phyloP scores from a whole-genome alignment of 2,113 vertebrate species.

The Prolemur simus region DNA sequence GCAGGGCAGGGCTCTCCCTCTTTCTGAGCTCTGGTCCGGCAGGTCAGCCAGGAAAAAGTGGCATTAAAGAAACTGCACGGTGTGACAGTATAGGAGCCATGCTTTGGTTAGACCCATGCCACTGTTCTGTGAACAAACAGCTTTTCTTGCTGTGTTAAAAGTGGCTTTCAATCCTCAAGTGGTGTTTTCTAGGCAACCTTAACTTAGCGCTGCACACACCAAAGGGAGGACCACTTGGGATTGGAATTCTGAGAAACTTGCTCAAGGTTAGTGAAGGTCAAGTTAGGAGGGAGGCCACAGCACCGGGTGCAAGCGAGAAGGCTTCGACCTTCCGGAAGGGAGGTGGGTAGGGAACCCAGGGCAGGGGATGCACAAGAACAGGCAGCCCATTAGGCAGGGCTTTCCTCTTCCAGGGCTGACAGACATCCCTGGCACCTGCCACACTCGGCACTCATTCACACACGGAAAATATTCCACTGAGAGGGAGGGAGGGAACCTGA shows the following conservation, averaged over 20 bases:
- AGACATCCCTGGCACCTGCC: not conserved
- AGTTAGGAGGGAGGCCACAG: rapidly evolving
- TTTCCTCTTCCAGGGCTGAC: not conserved
- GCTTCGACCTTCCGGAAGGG: not conserved
- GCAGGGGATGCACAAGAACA: no score
- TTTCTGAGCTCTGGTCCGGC: not conserved
- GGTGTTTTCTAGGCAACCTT: not conserved
- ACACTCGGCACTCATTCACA: not conserved
- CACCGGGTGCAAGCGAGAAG: no score
- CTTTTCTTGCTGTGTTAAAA: not conserved
- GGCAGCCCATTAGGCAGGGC: rapidly evolving
- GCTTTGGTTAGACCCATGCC: not conserved
- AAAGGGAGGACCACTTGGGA: not conserved
- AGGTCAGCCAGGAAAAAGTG: not conserved
- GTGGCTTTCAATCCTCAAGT: not conserved
- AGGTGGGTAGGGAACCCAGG: rapidly evolving
- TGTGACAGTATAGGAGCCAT: not conserved
- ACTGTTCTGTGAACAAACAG: not conserved
- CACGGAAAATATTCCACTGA: not conserved
- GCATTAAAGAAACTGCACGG: not conserved
- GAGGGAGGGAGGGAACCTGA: not conserved
- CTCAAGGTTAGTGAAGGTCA: not conserved
- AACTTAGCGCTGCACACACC: not conserved
- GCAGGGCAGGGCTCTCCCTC: not conserved
- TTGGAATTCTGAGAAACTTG: not conserved